A percentile compares a stretch with the other conserved stretches of the same genome.
These are phyloP conservation scores for Drosophila paramelanica DNA, from an alignment of 2,888 invertebrate genomes.

Conservation along the genomic window DNA sequence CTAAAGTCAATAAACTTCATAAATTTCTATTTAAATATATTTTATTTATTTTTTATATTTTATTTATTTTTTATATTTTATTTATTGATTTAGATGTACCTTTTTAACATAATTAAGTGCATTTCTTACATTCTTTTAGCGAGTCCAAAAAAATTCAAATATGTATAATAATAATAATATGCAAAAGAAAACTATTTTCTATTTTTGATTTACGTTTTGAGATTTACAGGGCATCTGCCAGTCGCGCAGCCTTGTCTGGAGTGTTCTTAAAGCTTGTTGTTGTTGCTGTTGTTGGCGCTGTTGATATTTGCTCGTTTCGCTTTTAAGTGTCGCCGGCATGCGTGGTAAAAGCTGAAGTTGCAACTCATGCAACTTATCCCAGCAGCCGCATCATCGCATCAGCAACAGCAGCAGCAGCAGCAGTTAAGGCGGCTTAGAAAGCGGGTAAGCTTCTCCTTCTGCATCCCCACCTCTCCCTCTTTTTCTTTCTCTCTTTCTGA, in stretches of 20 bases:
- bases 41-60: too few relatives aligned
- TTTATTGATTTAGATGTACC: too few relatives aligned
- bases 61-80: too few relatives aligned
- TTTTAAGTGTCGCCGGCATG: slow-evolving; percentile 65
- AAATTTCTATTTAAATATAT: too few relatives aligned
- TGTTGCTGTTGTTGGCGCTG: slow-evolving; percentile 27
- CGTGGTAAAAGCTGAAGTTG: slow-evolving; percentile 61
- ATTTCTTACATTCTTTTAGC: too few relatives aligned
- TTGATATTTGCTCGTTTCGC: slow-evolving; percentile 59
- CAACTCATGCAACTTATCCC: slow-evolving; percentile 66
- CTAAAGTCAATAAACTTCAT: too few relatives aligned
- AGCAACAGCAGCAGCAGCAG: slow-evolving; percentile 19
- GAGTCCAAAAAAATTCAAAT: too few relatives aligned
- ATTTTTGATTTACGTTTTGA: too few relatives aligned
- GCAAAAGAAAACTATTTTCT: too few relatives aligned
- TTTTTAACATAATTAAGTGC: too few relatives aligned
- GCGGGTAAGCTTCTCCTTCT: slow-evolving; percentile 35
- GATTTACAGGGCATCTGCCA: slow-evolving; percentile 15
- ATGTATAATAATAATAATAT: too few relatives aligned
- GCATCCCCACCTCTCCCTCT: not conserved
- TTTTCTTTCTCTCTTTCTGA: not conserved
- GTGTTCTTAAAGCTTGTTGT: slow-evolving; percentile 24
- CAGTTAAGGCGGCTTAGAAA: slow-evolving; percentile 63
- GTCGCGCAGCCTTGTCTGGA: not conserved
- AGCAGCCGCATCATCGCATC: slow-evolving; percentile 30